Base-by-base conservation (phyloP, 2,113 vertebrate genomes). In the Helogale parvula region DNA sequence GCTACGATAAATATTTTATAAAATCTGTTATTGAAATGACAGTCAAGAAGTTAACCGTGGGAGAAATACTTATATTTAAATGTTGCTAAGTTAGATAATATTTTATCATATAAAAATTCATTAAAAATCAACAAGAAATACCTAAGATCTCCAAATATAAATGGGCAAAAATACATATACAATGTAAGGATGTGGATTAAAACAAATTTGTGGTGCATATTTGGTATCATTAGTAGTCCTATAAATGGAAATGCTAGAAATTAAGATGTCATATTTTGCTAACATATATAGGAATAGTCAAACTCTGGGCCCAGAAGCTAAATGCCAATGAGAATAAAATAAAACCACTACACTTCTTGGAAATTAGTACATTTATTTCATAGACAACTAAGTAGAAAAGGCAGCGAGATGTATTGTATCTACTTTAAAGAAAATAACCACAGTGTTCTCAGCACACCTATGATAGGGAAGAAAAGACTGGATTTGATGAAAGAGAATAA, bases 11-110 rank as follows among this genome's bases (percentile, higher is more conserved):
- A 84, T 74, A 79, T 83, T 90, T 93, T 71, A 92, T 38, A 93
- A 95, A 92, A 38, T 50, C 86, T 86, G 14, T 82, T 69, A 60
- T 74, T 74, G 21, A 96, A 97, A 77, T 65, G 72, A 29, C n/a
- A 89, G 84, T 9, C 66, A 84, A 88, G 79, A 35, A 35, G 25
- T 33, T 95, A 79, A 77, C 7, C 65, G 23, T 23, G 6, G 19
- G 68, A 17, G 21, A 74, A 50, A 54, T 65, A 71, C 7, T 88
- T 94, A 79, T 38, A 68, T 85, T 72, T 76, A 57, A 85, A 79
- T 19, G 1, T 90, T 93, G 60, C 16, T 4, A 85, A 77, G 11
- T 72, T 76, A 31, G 23, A 11, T 38, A 90, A 72, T 60, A 91
- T 69, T 72, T 90, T 90, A 69, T 76, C 1, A 7, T 23, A 79